A percentile compares a stretch with the other conserved stretches of the same genome.
Conservation (phyloP, 2,113 vertebrate genomes). For the Bujurquina vittata region DNA sequence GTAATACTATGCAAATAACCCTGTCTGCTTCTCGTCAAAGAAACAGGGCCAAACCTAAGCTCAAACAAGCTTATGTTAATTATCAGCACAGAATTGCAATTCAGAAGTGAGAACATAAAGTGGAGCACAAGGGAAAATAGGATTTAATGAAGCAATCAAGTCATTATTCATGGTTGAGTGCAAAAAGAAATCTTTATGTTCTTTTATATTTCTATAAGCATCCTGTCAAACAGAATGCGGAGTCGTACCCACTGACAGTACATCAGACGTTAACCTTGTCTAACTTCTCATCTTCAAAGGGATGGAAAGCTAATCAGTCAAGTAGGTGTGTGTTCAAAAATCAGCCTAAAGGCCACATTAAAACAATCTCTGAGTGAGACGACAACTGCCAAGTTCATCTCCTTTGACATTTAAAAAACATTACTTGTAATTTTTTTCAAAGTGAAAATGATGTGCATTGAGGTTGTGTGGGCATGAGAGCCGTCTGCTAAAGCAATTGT, state of each 20-base stretch:
- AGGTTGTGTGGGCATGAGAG: conserved; percentile 50
- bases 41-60: conserved; percentile 25
- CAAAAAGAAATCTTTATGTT: conserved; percentile 14
- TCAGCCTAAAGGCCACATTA: conserved; percentile 47
- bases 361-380: conserved; percentile 17
- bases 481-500: conserved; percentile 40
- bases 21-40: background rate
- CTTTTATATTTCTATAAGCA: conserved; percentile 11
- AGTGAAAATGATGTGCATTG: conserved; percentile 34
- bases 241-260: conserved; percentile 9
- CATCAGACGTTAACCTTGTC: conserved; percentile 47
- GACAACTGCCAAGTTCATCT: conserved; percentile 38
- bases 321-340: conserved; percentile 43
- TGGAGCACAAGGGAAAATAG: conserved; percentile 19
- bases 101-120: conserved; percentile 1
- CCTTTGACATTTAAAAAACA: conserved; percentile 58
- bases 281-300: conserved; percentile 38
- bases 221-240: conserved; percentile 8
- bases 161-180: conserved; percentile 24
- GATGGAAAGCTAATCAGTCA: conserved; percentile 51
- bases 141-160: conserved; percentile 52
- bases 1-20: conserved; percentile 24
- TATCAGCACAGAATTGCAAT: conserved; percentile 17
- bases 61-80: conserved; percentile 39
- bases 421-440: conserved; percentile 40